Evolutionary conservation across 37 sponge, comb jelly and placozoan genomes (phyloP).

Genomic region (Halichondria panicea): DNA sequence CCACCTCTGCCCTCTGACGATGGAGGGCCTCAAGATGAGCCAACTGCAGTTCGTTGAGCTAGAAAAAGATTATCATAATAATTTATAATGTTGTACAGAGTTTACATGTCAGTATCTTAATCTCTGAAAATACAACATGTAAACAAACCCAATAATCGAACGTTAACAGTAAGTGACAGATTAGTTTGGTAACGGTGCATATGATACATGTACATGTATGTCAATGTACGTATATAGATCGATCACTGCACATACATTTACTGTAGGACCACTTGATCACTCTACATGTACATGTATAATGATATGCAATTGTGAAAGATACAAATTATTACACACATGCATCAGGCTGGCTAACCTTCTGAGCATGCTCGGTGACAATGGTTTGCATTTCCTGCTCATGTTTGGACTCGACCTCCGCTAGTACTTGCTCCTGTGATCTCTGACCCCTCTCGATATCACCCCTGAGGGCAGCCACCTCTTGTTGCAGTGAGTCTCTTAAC

Average conservation of each 20-base stretch:
- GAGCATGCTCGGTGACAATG: slow-evolving; percentile 20
- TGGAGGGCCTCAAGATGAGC: slow-evolving; percentile 3
- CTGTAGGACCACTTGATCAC: no score
- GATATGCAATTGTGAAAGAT: background rate
- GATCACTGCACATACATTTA: no score
- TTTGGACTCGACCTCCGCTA: background rate
- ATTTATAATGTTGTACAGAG: no score
- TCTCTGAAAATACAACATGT: no score
- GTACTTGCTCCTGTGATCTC: background rate
- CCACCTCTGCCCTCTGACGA: background rate
- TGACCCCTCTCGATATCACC: background rate
- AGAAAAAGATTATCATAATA: background rate
- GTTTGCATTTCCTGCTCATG: background rate
- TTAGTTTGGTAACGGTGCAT: no score
- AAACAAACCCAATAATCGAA: no score
- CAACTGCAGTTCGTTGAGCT: slow-evolving; percentile 2
- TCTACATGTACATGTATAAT: no score
- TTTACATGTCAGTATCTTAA: no score
- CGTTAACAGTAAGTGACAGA: no score
- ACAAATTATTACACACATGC: background rate
- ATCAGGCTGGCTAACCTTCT: slow-evolving; percentile 16
- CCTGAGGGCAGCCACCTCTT: slow-evolving; percentile 1
- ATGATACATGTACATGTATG: no score
- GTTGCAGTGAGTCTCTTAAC: slow-evolving; percentile 3
- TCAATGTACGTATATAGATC: no score